Evolutionary conservation across 2,888 invertebrate species (phyloP), one percentile per base, ranked within the genome.

Genomic region (Cephus nigrinus): DNA sequence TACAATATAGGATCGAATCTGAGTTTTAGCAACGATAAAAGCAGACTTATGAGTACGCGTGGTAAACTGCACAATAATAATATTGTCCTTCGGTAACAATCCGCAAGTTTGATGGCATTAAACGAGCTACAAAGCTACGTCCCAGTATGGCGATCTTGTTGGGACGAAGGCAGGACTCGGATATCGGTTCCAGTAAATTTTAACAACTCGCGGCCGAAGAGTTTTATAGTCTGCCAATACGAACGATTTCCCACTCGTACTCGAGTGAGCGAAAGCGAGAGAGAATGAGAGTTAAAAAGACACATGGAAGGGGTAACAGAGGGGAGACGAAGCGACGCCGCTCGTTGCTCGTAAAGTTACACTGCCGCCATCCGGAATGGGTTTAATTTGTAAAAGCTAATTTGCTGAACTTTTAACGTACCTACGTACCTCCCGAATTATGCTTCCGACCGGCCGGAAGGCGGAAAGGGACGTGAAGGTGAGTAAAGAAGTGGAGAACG

Each of bases 361-460:
- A 36, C 72, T 40, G n/a, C 74, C 36, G 34, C 71, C 15, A n/a
- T 15, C 79, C 81, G 82, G 83, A 86, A 85, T 83, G 84, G 86
- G 84, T 90, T 88, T 90, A 88, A 90, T 90, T 90, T 89, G 90
- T 89, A 87, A 88, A 88, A 90, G 88, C 87, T 90, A 90, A 90
- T 90, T 90, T 86, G 85, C 83, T 85, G 81, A 88, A 90, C 87
- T 89, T 90, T 89, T 88, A 83, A 81, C 80, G 77, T 77, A 72
- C 32, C 73, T 74, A 74, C 74, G 74, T 77, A 76, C 77, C 75
- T 35, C 72, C 36, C 74, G 75, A 79, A 79, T 79, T 77, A 79
- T 79, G 75, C 77, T 77, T 79, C 79, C 79, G 76, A 77, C 68
- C 75, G 77, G 74, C 76, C 55, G 23, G 73, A 79, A 76, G 55